Base-by-base conservation (phyloP, 2,888 invertebrate species). In the Nomada fabriciana region DNA sequence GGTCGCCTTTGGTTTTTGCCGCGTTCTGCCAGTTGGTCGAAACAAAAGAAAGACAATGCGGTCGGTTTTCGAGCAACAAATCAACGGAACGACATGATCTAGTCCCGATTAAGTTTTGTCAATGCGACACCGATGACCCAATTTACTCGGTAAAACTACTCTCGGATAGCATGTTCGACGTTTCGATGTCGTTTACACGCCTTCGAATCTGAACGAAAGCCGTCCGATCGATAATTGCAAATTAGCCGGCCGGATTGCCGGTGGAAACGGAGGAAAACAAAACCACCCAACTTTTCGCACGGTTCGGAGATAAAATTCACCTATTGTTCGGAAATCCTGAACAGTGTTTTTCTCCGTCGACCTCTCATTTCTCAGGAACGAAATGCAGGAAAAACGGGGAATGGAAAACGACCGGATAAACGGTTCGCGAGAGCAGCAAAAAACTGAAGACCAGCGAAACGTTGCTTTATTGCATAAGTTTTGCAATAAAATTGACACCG, bases 161-260 rank as follows among this genome's bases (percentile, higher is more conserved):
- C 43, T 3, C 57, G 36, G 57, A 65, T 75, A 47, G 69, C 64
- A 43, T 52, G 65, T 42, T 77, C 63, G 72, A 68, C 55, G 81
- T 74, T 78, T 55, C 71, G 43, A 42, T 29, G 73, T 25, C 36
- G 29, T 68, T 55, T 47, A 13, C 36, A 23, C 47, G 53, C 52
- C 20, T 53, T 68, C 36, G 25, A 20, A 69, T 53, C 20, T 2
- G 59, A 43, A 52, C 64, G 50, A 72, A 57, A 63, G 55, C 52
- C 50, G 52, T 13, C 13, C 50, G 70, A 67, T 78, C 79, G 82
- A 80, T 80, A 75, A 68, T 67, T 63, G 75, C 52, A 67, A 82
- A 75, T 80, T 75, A 70, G 36, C 57, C 52, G 55, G 67, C 15
- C 65, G 65, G 63, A 36, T 60, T n/a, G 52, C 29, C 55, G 36